Percentiles rank a stretch among this genome's conserved stretches.
These are phyloP conservation scores for Brachyrhaphis roseni DNA, from an alignment of 2,797 vertebrate species.

Conservation along the genomic window DNA sequence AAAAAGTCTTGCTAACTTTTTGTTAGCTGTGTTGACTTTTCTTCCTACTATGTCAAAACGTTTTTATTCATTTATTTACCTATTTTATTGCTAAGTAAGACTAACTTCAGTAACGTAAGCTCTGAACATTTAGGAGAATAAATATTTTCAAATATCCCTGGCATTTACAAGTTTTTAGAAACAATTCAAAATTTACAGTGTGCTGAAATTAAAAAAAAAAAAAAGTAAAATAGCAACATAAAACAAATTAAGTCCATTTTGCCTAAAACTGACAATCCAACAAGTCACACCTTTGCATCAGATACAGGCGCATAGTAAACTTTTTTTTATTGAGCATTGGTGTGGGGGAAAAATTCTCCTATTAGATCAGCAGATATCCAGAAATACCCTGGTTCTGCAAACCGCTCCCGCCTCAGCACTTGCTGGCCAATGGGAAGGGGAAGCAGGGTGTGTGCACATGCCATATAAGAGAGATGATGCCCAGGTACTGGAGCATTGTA, in stretches of 20 bases:
- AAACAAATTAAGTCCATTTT: neutral
- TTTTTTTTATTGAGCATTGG: neutral
- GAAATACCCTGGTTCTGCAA: slow-evolving; percentile 17
- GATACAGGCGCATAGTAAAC: neutral
- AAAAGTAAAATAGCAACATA: neutral
- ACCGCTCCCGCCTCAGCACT: slow-evolving; percentile 40
- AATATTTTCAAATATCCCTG: too few species aligned
- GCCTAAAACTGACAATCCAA: neutral
- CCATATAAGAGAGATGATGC: slow-evolving; percentile 50
- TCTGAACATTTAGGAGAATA: too few species aligned
- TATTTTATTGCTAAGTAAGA: too few species aligned
- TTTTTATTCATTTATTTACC: too few species aligned
- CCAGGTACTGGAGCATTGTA: slow-evolving; percentile 52
- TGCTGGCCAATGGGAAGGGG: slow-evolving; percentile 15
- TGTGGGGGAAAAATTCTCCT: neutral
- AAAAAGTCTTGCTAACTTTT: too few species aligned
- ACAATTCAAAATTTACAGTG: too few species aligned
- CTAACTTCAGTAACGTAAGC: too few species aligned
- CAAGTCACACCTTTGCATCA: neutral
- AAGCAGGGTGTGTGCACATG: slow-evolving; percentile 13
- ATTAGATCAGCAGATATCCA: slow-evolving; percentile 19
- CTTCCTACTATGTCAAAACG: too few species aligned
- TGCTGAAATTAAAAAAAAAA: too few species aligned
- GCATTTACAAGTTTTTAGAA: too few species aligned
- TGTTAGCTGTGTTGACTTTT: too few species aligned